These are phyloP conservation scores for Philereme vetulata DNA, from an alignment of 2,888 invertebrate species.

Conservation along the genomic window DNA sequence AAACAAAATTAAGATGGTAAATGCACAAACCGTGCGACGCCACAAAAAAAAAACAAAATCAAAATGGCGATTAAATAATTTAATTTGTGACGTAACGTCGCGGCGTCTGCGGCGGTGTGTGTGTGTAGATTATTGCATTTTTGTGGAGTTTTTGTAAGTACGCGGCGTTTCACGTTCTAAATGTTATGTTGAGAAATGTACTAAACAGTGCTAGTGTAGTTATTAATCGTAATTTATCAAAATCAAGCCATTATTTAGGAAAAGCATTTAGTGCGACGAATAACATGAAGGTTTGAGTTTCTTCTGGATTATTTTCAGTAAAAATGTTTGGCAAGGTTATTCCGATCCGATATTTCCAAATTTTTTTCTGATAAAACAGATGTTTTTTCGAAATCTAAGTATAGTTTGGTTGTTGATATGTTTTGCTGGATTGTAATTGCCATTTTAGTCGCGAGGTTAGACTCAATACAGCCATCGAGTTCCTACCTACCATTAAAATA, in stretches of 20 bases:
- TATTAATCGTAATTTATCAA: background rate
- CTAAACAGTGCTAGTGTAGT: background rate
- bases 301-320: background rate
- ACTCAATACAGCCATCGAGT: too few relatives aligned
- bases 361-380: too few relatives aligned
- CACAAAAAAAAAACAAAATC: too few relatives aligned
- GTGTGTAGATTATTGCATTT: too few relatives aligned
- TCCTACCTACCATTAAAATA: too few relatives aligned
- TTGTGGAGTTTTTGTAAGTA: conserved; percentile 3
- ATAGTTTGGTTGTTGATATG: background rate
- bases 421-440: too few relatives aligned
- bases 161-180: conserved; percentile 1
- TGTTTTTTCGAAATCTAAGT: background rate
- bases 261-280: conserved; percentile 2
- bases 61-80: too few relatives aligned
- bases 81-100: too few relatives aligned
- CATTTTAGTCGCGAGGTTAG: too few relatives aligned
- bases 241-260: conserved; percentile 1
- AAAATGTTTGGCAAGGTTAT: background rate
- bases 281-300: conserved; percentile 21
- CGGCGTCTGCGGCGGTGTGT: background rate
- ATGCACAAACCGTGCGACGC: too few relatives aligned
- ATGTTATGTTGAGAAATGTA: conserved; percentile 19
- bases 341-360: background rate
- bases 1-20: too few relatives aligned